phyloP scores from a whole-genome alignment of 2,888 invertebrate genomes.

The Anoncus sp. region DNA sequence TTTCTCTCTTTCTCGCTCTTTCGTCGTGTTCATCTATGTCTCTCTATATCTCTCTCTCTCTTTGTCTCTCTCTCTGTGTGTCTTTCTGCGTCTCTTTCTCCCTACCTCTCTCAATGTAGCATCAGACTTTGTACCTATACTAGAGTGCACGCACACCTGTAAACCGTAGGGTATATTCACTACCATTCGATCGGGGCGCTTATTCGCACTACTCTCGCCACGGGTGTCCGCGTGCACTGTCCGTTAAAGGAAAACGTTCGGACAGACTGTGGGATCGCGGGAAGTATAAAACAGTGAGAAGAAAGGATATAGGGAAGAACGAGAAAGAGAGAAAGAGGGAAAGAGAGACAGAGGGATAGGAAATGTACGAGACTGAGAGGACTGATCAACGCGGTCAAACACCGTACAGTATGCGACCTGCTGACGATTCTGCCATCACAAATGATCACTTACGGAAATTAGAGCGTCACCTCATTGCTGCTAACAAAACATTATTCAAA shows the following conservation, averaged over 20 bases:
- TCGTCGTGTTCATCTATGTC: neutral
- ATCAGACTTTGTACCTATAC: slow-evolving; percentile 37
- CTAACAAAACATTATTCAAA: too few species aligned
- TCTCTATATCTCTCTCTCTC: slow-evolving; percentile 39
- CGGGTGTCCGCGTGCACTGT: slow-evolving; percentile 65
- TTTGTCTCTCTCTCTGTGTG: slow-evolving; percentile 11
- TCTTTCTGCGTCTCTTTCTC: slow-evolving; percentile 1
- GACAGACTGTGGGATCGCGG: slow-evolving; percentile 71
- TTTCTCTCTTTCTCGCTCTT: slow-evolving; percentile 15
- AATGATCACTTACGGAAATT: slow-evolving; percentile 20
- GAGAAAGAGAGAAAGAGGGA: slow-evolving; percentile 18
- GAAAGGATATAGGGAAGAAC: slow-evolving; percentile 12
- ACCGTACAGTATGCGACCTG: slow-evolving; percentile 48
- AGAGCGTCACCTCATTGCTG: slow-evolving; percentile 6
- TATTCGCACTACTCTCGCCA: slow-evolving; percentile 65
- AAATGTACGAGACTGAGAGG: slow-evolving; percentile 46
- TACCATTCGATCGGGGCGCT: slow-evolving; percentile 52
- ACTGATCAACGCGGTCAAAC: slow-evolving; percentile 49
- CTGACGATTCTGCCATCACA: slow-evolving; percentile 51
- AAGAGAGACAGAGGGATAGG: slow-evolving; percentile 27
- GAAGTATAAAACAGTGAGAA: slow-evolving; percentile 54
- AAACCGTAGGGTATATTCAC: slow-evolving; percentile 47
- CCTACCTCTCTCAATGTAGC: slow-evolving; percentile 19
- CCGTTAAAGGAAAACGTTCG: slow-evolving; percentile 69
- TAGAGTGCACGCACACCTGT: slow-evolving; percentile 14